Conservation (phyloP, 2,113 vertebrate genomes). For the Chaetops frenatus region DNA sequence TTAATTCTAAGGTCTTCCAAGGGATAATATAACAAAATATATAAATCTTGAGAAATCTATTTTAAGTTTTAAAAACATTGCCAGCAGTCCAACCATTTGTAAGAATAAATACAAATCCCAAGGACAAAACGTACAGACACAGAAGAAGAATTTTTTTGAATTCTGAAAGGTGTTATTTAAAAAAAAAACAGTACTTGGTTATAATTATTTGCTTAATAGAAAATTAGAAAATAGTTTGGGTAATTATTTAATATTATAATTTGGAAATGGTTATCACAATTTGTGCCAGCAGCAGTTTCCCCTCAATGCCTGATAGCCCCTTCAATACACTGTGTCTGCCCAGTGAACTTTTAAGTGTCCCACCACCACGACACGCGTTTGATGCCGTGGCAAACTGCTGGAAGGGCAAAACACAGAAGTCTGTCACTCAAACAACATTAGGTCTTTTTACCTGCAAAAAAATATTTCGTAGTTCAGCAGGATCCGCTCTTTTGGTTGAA, state of each 20-base stretch:
- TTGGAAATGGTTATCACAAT: background rate
- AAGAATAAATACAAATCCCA: background rate
- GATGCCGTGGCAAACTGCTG: background rate
- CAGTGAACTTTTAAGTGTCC: background rate
- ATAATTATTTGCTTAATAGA: background rate
- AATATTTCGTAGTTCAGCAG: constrained; percentile 82
- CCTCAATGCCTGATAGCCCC: background rate
- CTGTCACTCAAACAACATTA: background rate
- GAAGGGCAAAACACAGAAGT: background rate
- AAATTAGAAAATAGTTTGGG: background rate
- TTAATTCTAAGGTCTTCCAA: background rate
- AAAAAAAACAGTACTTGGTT: background rate
- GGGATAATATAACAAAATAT: background rate
- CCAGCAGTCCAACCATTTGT: background rate
- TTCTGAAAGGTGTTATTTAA: background rate
- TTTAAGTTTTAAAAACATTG: background rate
- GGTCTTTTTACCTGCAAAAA: constrained; percentile 87
- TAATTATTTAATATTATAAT: background rate
- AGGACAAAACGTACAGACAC: background rate
- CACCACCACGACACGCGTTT: accelerated
- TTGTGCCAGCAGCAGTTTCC: background rate
- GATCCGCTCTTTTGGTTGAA: constrained; percentile 86
- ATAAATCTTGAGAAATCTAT: background rate
- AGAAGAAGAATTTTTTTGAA: background rate
- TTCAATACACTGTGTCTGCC: background rate